Conservation (phyloP, 1,140 invertebrate species). For the Telenomus remus region DNA sequence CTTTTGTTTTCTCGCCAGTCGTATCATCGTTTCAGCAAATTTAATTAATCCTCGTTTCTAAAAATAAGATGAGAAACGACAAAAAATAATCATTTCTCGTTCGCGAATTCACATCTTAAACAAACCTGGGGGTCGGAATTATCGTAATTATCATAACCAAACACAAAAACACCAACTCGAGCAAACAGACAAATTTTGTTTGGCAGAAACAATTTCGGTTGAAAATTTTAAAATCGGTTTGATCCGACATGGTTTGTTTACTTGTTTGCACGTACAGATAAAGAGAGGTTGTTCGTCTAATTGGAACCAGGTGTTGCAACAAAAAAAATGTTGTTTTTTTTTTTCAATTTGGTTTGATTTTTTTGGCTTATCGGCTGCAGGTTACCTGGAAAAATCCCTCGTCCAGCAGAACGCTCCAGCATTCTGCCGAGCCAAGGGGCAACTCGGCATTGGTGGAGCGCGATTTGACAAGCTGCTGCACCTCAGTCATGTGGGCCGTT, state of each 20-base stretch:
- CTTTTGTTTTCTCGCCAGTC: not conserved
- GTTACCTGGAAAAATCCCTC: conserved; percentile 70
- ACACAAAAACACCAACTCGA: not conserved
- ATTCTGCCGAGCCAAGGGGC: conserved; percentile 59
- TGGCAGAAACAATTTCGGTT: conserved; percentile 5
- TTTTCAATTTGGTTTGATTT: conserved; percentile 7
- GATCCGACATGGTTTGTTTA: conserved; percentile 9
- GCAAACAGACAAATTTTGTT: conserved; percentile 12
- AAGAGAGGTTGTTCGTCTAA: no score
- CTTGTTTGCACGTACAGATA: conserved; percentile 25
- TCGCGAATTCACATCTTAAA: no score
- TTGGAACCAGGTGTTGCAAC: no score
- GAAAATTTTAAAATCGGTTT: no score
- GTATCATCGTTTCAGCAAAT: not conserved
- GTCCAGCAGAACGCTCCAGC: conserved; percentile 69
- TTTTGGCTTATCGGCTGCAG: no score
- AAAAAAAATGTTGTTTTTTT: conserved; percentile 6
- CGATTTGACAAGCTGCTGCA: conserved; percentile 65
- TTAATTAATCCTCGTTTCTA: no score
- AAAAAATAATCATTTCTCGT: no score
- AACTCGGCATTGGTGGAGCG: conserved; percentile 47
- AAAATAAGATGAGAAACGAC: no score
- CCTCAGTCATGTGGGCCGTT: conserved; percentile 65
- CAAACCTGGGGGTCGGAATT: conserved; percentile 2
- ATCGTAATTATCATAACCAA: conserved; percentile 9